Evolutionary conservation across 2,888 invertebrate species (phyloP), one percentile per base, ranked within the genome.

Genomic region (Euclidia mi): DNA sequence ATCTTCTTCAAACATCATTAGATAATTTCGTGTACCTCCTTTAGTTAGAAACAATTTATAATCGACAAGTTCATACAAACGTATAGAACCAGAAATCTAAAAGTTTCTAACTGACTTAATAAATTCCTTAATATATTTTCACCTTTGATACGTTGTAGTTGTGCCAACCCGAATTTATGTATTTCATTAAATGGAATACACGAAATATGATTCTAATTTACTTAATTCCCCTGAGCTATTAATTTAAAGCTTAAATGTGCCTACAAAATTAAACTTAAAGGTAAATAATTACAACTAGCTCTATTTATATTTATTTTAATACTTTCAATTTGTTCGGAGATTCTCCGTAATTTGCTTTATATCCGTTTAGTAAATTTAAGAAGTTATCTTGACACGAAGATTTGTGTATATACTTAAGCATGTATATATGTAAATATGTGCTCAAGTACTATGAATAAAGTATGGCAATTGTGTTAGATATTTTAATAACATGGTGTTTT

Each of bases 141-240:
- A 88, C 82, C 87, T 88, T 92, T 90, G 75, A 86, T 88, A 88
- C 81, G 84, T 87, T 87, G 86, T 92, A 91, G 92, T 91, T 91
- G 92, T 93, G 93, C 91, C 93, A 93, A 93, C 88, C 93, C 93
- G 93, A 93, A 93, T 93, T 93, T 93, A 90, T 87, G 89, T 91
- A 82, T 92, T 92, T 91, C 92, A 93, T 92, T 81, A 90, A 92
- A 92, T 92, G 92, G 75, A 89, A 88, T 89, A 81, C 83, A 84
- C 74, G 55, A 68, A 77, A 58, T 62, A 55, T 64, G 71, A 62
- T 62, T 73, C 53, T 70, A 69, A 66, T 73, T 72, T 71, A 51
- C 59, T 72, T 72, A 53, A 62, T 40, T 56, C 56, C 73, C 61
- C 46, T 11, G 37, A 65, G 51, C 17, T 31, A 56, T 63, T 56